These are phyloP conservation scores for Urophycis tenuis DNA, from an alignment of 2,797 vertebrate genomes.

Conservation along the genomic window DNA sequence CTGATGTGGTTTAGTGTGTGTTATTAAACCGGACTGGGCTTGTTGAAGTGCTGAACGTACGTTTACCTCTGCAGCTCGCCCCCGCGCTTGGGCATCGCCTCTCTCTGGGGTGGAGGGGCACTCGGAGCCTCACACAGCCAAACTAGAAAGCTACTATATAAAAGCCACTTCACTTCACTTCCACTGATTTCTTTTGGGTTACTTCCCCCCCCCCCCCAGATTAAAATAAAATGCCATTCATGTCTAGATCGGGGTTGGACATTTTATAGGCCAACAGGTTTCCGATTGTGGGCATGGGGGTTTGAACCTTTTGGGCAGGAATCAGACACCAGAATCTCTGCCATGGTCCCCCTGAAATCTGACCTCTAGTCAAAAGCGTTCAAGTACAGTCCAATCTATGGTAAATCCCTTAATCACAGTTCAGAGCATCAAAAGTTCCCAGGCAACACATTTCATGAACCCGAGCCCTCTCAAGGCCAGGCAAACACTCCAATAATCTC, in stretches of 20 bases:
- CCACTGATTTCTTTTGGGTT: neutral
- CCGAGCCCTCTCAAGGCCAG: neutral
- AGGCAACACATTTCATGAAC: neutral
- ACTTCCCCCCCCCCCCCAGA: neutral
- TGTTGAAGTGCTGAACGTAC: conserved; percentile 24
- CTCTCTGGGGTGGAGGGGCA: neutral
- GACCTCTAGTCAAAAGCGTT: no score
- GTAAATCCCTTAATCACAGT: no score
- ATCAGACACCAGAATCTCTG: neutral
- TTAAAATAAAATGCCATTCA: neutral
- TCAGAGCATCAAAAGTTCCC: no score
- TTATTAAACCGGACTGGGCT: conserved; percentile 25
- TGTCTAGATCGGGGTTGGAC: neutral
- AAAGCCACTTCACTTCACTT: no score
- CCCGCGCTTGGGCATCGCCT: conserved; percentile 12
- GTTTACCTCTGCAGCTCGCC: conserved; percentile 15
- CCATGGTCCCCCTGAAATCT: neutral
- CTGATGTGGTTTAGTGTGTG: conserved; percentile 20
- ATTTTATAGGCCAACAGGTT: neutral
- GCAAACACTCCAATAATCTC: neutral
- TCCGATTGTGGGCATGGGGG: neutral
- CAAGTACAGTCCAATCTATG: neutral
- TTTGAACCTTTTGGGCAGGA: neutral
- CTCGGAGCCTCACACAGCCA: neutral
- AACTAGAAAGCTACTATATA: no score